Conservation (phyloP, 2,888 invertebrate genomes). For the Ceriagrion tenellum region DNA sequence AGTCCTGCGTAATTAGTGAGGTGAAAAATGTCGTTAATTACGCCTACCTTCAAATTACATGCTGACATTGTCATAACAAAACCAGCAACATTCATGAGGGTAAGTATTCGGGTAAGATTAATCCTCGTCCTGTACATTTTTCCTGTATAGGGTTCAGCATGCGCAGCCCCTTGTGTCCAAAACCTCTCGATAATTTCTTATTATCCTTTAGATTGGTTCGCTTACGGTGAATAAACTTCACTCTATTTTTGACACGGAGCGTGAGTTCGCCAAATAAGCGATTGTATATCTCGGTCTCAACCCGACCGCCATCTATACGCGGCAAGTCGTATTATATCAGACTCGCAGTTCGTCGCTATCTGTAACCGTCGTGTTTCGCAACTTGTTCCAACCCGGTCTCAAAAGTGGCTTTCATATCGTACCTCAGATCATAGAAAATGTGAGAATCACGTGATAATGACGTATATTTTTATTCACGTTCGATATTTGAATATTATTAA, state of each 20-base stretch:
- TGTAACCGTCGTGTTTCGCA: constrained; percentile 28
- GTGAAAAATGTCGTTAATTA: too few species aligned
- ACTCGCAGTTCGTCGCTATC: constrained; percentile 29
- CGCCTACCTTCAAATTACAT: too few species aligned
- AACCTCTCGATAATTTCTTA: background rate
- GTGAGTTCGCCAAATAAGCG: constrained; percentile 25
- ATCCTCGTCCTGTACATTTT: background rate
- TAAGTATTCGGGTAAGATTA: too few species aligned
- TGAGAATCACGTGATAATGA: constrained; percentile 35
- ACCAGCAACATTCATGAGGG: too few species aligned
- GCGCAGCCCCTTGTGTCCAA: background rate
- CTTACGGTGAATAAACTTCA: background rate
- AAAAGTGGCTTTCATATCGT: background rate
- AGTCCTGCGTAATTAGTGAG: too few species aligned
- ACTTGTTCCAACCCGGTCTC: background rate
- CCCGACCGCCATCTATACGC: constrained; percentile 47
- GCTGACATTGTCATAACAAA: too few species aligned
- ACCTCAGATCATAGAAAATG: constrained; percentile 47
- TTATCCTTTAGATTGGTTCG: background rate
- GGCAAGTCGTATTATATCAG: background rate
- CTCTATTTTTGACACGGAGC: constrained; percentile 21
- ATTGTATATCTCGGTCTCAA: constrained; percentile 36
- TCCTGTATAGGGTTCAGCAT: background rate
- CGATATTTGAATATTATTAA: constrained; percentile 39
- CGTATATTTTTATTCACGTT: background rate